phyloP scores from a whole-genome alignment of 2,113 vertebrate species.

The Barnardius zonarius region DNA sequence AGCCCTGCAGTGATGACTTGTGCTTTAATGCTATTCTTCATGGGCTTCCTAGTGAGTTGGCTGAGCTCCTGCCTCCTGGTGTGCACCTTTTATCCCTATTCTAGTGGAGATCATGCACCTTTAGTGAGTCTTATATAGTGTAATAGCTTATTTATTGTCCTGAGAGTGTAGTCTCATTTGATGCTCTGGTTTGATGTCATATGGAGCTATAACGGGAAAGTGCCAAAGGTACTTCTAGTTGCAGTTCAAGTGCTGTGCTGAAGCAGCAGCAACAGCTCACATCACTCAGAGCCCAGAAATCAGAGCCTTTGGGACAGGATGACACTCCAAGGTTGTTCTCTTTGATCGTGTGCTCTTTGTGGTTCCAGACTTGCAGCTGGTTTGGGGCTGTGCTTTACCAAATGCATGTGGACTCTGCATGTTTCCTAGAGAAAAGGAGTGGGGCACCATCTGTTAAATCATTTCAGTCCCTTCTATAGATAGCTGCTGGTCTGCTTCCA shows the following conservation, averaged over 20 bases:
- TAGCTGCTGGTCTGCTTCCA: neutral
- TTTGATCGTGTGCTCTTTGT: neutral
- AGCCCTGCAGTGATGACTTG: neutral
- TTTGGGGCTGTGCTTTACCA: neutral
- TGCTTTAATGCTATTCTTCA: neutral
- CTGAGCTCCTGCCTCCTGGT: neutral
- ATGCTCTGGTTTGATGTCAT: neutral
- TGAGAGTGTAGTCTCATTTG: neutral
- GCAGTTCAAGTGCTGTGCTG: neutral
- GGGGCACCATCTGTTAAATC: neutral
- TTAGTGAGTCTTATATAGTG: neutral
- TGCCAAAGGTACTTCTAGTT: neutral
- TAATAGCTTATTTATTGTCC: neutral
- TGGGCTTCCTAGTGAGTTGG: neutral
- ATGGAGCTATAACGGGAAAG: neutral
- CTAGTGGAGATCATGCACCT: neutral
- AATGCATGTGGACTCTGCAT: neutral
- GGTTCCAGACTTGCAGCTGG: neutral
- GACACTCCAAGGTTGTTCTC: neutral
- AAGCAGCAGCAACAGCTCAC: neutral
- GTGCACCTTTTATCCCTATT: neutral
- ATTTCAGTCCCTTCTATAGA: neutral
- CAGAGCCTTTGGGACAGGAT: neutral
- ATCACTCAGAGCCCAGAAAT: neutral
- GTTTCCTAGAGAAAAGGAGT: neutral